Evolutionary conservation across 2,888 invertebrate species (phyloP).

Genomic region (Bellardia pandia): DNA sequence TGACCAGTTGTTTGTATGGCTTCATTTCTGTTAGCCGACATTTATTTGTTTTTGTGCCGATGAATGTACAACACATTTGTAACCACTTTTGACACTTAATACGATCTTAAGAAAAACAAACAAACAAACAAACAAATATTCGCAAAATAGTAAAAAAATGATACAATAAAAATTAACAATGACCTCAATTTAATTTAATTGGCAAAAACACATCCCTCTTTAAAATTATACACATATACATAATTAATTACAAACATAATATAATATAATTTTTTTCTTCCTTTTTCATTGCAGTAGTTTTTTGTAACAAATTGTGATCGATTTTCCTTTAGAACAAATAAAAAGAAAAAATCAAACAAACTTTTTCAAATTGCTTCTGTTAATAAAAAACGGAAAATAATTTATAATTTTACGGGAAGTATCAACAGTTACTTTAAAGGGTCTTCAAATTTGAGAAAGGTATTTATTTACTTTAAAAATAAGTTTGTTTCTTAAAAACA

Average conservation of each 20-base stretch:
- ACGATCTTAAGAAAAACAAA: constrained; percentile 22
- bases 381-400: constrained; percentile 50
- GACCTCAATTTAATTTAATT: constrained; percentile 34
- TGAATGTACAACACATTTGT: constrained; percentile 9
- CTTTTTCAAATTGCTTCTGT: constrained; percentile 52
- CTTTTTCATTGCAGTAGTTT: constrained; percentile 79
- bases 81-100: constrained; percentile 45
- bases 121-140: neutral
- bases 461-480: constrained; percentile 40
- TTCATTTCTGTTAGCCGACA: constrained; percentile 25
- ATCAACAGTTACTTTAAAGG: constrained; percentile 50
- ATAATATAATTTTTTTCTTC: neutral
- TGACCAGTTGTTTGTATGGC: constrained; percentile 52
- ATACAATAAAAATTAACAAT: constrained; percentile 1
- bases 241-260: neutral
- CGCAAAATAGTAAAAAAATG: neutral
- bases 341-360: constrained; percentile 45
- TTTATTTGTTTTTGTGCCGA: neutral
- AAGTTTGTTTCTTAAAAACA: neutral
- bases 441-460: constrained; percentile 60
- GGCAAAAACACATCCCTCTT: neutral
- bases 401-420: constrained; percentile 18
- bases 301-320: constrained; percentile 77
- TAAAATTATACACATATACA: neutral
- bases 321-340: constrained; percentile 56